Evolutionary conservation across 2,888 invertebrate genomes (phyloP).

Genomic region (Caenorhabditis wallacei): DNA sequence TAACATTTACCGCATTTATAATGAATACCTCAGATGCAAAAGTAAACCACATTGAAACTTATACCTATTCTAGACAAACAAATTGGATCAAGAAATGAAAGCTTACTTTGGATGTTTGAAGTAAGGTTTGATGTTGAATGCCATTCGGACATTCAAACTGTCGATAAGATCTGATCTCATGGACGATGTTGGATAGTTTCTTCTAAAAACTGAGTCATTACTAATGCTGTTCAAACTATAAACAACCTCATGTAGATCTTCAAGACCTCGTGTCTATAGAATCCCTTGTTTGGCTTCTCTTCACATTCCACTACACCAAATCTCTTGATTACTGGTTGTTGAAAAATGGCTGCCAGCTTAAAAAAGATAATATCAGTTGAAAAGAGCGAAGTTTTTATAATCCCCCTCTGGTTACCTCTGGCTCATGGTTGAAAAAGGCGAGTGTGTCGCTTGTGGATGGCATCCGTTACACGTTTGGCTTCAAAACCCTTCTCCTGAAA

Average conservation of each 20-base stretch:
- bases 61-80: no score
- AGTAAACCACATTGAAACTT: no score
- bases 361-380: conserved; percentile 3
- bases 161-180: conserved; percentile 36
- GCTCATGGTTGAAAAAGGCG: neutral
- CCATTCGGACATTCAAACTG: neutral
- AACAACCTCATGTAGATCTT: conserved; percentile 58
- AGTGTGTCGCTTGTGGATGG: neutral
- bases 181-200: conserved; percentile 10
- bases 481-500: conserved; percentile 9
- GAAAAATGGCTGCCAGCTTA: conserved; percentile 47
- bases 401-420: conserved; percentile 16
- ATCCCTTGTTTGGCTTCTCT: conserved; percentile 23
- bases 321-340: conserved; percentile 22
- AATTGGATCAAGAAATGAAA: no score
- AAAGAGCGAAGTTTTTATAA: conserved; percentile 21
- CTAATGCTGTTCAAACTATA: no score
- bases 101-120: conserved; percentile 37
- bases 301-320: conserved; percentile 36
- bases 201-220: no score
- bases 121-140: conserved; percentile 4
- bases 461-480: conserved; percentile 14
- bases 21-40: no score
- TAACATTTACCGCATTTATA: no score
- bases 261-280: conserved; percentile 34